Percentiles rank a stretch among this genome's conserved stretches.
Evolutionary conservation across 2,113 vertebrate genomes (phyloP).

Genomic region (Notothenia coriiceps): DNA sequence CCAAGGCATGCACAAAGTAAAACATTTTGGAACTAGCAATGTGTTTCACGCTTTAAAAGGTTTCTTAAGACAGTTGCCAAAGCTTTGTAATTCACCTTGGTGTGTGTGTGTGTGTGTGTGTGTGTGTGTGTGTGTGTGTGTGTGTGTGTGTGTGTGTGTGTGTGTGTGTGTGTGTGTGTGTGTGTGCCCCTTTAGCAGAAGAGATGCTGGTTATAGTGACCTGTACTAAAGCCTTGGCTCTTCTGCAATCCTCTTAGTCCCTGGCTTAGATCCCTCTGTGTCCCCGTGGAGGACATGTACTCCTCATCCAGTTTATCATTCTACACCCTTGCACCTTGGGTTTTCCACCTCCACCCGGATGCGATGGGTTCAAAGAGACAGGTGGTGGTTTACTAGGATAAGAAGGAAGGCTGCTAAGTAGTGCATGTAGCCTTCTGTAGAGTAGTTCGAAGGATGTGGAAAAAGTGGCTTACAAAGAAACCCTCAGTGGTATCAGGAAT

Average conservation of each 20-base stretch:
- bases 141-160: background rate
- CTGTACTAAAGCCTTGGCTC: constrained; percentile 76
- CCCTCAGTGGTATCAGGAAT: background rate
- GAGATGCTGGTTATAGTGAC: constrained; percentile 71
- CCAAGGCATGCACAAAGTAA: background rate
- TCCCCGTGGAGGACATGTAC: constrained; percentile 66
- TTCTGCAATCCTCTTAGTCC: constrained; percentile 83
- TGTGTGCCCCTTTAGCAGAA: constrained; percentile 33
- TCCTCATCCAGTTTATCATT: constrained; percentile 52
- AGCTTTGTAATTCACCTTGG: background rate
- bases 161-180: background rate
- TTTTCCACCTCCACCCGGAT: background rate
- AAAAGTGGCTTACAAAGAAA: background rate
- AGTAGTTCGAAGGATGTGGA: background rate
- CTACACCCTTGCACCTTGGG: constrained; percentile 5
- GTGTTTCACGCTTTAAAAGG: background rate
- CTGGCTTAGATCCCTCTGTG: constrained; percentile 73
- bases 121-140: background rate
- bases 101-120: background rate
- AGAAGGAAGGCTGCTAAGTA: background rate
- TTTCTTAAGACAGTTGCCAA: background rate
- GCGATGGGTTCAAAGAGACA: constrained; percentile 16
- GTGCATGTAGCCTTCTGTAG: background rate
- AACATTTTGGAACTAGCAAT: background rate
- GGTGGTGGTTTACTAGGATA: constrained; percentile 27